phyloP scores from a whole-genome alignment of 1,140 invertebrate genomes.

The Maniola jurtina region DNA sequence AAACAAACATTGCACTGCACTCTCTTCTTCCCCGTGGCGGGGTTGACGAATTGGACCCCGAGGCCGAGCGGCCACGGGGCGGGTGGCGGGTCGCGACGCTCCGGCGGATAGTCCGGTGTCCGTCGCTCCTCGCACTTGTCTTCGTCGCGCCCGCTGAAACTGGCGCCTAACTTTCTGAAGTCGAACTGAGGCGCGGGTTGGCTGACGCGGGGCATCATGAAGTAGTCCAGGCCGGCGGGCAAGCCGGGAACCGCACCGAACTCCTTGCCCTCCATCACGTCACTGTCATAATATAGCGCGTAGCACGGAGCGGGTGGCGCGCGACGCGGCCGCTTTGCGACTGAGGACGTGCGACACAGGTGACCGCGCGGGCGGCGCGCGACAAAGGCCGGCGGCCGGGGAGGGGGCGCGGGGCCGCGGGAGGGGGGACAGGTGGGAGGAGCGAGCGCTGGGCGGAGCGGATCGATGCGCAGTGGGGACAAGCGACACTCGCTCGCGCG shows the following conservation, averaged over 20 bases:
- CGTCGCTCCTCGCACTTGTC: slow-evolving; percentile 63
- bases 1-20: slow-evolving; percentile 99
- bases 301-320: slow-evolving; percentile 65
- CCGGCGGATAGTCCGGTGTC: slow-evolving; percentile 59
- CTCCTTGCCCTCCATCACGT: slow-evolving; percentile 74
- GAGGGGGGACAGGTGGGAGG: slow-evolving; percentile 58
- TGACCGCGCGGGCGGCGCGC: slow-evolving; percentile 72
- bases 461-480: slow-evolving; percentile 75
- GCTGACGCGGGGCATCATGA: slow-evolving; percentile 72
- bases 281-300: slow-evolving; percentile 61
- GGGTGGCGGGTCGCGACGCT: slow-evolving; percentile 62
- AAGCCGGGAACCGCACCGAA: slow-evolving; percentile 67
- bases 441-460: slow-evolving; percentile 72
- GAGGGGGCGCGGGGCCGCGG: slow-evolving; percentile 41
- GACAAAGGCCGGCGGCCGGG: slow-evolving; percentile 58
- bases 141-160: slow-evolving; percentile 70
- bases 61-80: slow-evolving; percentile 87
- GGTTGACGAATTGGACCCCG: slow-evolving; percentile 94
- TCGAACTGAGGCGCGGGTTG: slow-evolving; percentile 73
- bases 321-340: slow-evolving; percentile 74
- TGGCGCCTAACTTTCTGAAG: slow-evolving; percentile 77
- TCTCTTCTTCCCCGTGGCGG: slow-evolving; percentile 95
- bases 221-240: slow-evolving; percentile 74
- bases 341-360: slow-evolving; percentile 77
- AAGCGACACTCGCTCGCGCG: slow-evolving; percentile 65